Conservation (phyloP, 2,113 vertebrate species). For the Oryzias curvinotus region DNA sequence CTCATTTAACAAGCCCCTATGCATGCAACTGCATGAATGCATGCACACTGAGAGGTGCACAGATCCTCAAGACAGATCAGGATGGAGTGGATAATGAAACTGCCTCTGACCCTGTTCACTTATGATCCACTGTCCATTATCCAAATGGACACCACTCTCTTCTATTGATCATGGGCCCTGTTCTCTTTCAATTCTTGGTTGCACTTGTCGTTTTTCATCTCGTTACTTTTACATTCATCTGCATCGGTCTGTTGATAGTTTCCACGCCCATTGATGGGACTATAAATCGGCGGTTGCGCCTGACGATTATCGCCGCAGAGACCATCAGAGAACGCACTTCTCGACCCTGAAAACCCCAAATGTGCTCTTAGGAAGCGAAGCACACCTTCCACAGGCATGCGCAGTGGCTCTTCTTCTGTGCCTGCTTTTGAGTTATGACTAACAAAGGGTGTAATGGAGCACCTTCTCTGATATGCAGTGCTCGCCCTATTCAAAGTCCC, state of each 20-base stretch:
- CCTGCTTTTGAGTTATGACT: slow-evolving; percentile 48
- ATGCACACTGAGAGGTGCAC: slow-evolving; percentile 4
- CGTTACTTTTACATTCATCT: slow-evolving; percentile 78
- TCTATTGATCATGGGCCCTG: slow-evolving; percentile 84
- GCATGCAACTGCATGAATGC: slow-evolving; percentile 29
- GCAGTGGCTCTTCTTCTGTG: slow-evolving; percentile 39
- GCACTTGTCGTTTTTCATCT: slow-evolving; percentile 83
- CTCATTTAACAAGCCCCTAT: slow-evolving; percentile 15
- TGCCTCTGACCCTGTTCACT: slow-evolving; percentile 81
- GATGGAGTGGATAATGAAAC: slow-evolving; percentile 82
- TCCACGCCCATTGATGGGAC: slow-evolving; percentile 63
- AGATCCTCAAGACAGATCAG: slow-evolving; percentile 46
- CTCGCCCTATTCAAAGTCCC: slow-evolving; percentile 52
- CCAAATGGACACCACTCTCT: slow-evolving; percentile 89
- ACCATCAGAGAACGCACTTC: slow-evolving; percentile 55
- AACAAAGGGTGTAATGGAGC: slow-evolving; percentile 64
- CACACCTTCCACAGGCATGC: slow-evolving; percentile 37
- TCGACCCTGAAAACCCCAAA: slow-evolving; percentile 61
- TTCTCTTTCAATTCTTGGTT: slow-evolving; percentile 72
- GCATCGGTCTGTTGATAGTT: slow-evolving; percentile 65
- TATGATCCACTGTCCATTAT: slow-evolving; percentile 90
- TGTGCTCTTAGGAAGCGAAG: slow-evolving; percentile 50
- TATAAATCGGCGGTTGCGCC: slow-evolving; percentile 77
- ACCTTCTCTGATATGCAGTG: slow-evolving; percentile 47
- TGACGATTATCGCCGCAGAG: slow-evolving; percentile 71